A percentile compares a stretch with the other conserved stretches of the same genome.
phyloP scores from a whole-genome alignment of 2,113 vertebrate genomes.

The Prietella phreatophila region DNA sequence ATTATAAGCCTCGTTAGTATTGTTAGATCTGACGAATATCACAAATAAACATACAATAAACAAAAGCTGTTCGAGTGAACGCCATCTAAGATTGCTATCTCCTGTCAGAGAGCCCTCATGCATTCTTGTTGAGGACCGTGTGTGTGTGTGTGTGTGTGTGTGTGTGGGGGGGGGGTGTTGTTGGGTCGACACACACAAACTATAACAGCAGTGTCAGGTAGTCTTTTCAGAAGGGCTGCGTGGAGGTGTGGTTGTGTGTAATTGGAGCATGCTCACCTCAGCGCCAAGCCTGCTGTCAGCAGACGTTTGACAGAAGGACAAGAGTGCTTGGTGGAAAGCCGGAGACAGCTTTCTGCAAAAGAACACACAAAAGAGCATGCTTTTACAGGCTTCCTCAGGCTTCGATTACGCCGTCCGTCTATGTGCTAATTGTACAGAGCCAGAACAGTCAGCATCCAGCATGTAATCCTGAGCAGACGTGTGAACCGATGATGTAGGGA shows the following conservation, averaged over 20 bases:
- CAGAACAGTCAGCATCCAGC: not conserved
- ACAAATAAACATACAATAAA: not conserved
- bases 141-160: not conserved
- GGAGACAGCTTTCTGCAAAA: constrained; percentile 87
- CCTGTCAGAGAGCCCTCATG: not conserved
- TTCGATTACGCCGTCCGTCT: constrained; percentile 21
- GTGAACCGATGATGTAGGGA: constrained; percentile 44
- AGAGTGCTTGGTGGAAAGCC: constrained; percentile 93
- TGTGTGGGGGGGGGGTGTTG: not conserved
- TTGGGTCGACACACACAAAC: too few relatives aligned
- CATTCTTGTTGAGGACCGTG: not conserved
- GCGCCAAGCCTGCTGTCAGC: constrained; percentile 94
- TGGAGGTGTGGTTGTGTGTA: constrained; percentile 28
- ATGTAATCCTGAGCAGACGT: constrained; percentile 24
- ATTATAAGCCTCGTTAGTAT: not conserved
- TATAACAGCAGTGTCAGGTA: constrained; percentile 1
- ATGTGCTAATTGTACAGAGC: constrained; percentile 4
- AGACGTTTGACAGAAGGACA: constrained; percentile 98
- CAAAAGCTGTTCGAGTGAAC: not conserved
- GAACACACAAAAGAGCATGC: constrained; percentile 45
- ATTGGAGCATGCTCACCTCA: constrained; percentile 77
- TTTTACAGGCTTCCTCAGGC: constrained; percentile 29
- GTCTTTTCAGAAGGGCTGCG: not conserved
- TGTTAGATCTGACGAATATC: not conserved
- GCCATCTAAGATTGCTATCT: not conserved